Evolutionary conservation across 1,140 invertebrate genomes (phyloP).

Genomic region (Aphis gossypii): DNA sequence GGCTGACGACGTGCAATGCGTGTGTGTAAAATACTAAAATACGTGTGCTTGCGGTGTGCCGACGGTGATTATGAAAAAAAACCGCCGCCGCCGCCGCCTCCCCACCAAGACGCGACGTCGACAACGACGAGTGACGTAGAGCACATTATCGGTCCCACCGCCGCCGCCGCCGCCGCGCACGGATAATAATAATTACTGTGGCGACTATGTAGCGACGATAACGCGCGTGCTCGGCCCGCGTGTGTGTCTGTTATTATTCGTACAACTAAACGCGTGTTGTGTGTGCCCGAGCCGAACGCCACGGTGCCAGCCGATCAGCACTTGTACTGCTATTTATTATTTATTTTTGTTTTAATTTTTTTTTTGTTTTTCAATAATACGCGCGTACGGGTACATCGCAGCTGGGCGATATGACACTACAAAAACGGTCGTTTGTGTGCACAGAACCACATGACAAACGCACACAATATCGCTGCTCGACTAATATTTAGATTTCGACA

Average conservation of each 20-base stretch:
- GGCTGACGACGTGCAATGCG: neutral
- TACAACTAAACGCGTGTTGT: neutral
- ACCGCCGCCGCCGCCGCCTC: neutral
- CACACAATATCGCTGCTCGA: neutral
- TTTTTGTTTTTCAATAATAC: neutral
- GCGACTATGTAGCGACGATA: neutral
- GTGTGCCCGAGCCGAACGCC: too few relatives aligned
- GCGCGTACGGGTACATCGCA: neutral
- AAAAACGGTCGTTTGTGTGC: neutral
- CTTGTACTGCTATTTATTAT: neutral
- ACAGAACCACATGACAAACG: neutral
- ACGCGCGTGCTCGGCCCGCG: neutral
- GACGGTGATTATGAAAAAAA: neutral
- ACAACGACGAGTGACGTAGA: neutral
- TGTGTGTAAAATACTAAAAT: slow-evolving; percentile 6
- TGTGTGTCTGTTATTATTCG: neutral
- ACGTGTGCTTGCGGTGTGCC: neutral
- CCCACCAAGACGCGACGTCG: neutral
- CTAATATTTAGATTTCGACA: neutral
- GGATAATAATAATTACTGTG: neutral
- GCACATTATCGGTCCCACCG: neutral
- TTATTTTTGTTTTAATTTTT: too few relatives aligned
- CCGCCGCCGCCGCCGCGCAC: too few relatives aligned
- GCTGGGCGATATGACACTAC: neutral
- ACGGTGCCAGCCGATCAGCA: neutral